Percentiles rank a stretch among this genome's conserved stretches.
Conservation (phyloP, 2,797 vertebrate genomes). For the Novumbra hubbsi region DNA sequence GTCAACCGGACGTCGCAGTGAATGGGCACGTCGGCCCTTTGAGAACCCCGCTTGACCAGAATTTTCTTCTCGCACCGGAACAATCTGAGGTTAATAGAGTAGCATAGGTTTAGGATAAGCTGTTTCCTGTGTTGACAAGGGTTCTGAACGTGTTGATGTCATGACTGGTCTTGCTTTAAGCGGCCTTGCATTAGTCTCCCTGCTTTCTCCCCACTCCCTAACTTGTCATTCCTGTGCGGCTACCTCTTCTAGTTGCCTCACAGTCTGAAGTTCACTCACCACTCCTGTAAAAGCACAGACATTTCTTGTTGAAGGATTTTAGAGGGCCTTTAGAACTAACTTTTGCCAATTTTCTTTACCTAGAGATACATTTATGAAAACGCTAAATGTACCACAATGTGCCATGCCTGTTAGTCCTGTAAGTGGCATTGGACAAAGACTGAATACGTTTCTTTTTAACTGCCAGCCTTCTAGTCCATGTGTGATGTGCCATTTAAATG, state of each 20-base stretch:
- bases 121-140: constrained; percentile 3
- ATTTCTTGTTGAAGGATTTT: constrained; percentile 12
- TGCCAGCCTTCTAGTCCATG: not conserved
- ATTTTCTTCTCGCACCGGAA: constrained; percentile 21
- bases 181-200: constrained; percentile 13
- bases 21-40: constrained; percentile 40
- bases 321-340: constrained; percentile 3
- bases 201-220: constrained; percentile 5
- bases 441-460: constrained; percentile 1
- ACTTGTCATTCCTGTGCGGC: constrained; percentile 13
- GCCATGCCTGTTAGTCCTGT: not conserved
- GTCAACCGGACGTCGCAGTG: constrained; percentile 59
- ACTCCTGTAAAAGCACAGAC: constrained; percentile 17
- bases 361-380: not conserved
- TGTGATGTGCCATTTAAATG: not conserved
- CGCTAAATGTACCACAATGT: not conserved
- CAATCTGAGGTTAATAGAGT: constrained; percentile 22
- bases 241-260: constrained; percentile 7
- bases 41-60: constrained; percentile 43
- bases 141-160: constrained; percentile 5
- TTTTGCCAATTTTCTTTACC: constrained; percentile 2
- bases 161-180: constrained; percentile 20
- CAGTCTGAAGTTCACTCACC: constrained; percentile 11
- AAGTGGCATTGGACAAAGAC: not conserved
- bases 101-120: not conserved